Base-by-base conservation (phyloP, 2,797 vertebrate species). In the Enteromius fasciolatus region DNA sequence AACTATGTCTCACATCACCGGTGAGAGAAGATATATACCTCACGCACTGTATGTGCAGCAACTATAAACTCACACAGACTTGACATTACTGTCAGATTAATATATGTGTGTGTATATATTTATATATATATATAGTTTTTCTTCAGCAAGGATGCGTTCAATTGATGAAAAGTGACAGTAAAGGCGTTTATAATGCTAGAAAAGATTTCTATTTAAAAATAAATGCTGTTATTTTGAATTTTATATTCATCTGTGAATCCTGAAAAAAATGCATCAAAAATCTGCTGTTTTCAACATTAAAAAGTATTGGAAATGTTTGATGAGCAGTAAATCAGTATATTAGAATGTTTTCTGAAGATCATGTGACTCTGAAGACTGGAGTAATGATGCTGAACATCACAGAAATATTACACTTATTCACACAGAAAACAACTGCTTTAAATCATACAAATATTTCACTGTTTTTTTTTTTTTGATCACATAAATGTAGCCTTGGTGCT, bases 1-100 rank as follows among this genome's bases (percentile, higher is more conserved):
- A n/a, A 90, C 92, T 0, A 87, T 90, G 28, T 93, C 93, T 76
- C 92, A 95, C 39, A 93, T 94, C 87, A 93, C 95, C 89, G 95
- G 95, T 97, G 83, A 91, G 92, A 61, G 6, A 7, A 23, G 12
- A 46, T 2, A 25, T 0, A 66, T 33, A n/a, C 50, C 3, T 11
- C 25, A 61, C 59, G 28, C 54, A 59, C 52, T 10, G 9, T 6
- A 61, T 28, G 17, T 54, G 20, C 23, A 61, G 10, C 23, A 25
- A 18, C n/a, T 5, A 11, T 61, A 25, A 64, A 63, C 15, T 25
- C 59, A 61, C 57, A 15, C 59, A 31, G 61, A 18, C n/a, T 59
- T 59, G 23, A 59, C 54, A 25, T 14, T 6, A 28, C 57, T 25
- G 52, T 57, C n/a, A 57, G 54, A 23, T 57, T 23, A 10, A 57